Evolutionary conservation across 2,888 invertebrate species (phyloP).

Genomic region (Megalurothrips usitatus): DNA sequence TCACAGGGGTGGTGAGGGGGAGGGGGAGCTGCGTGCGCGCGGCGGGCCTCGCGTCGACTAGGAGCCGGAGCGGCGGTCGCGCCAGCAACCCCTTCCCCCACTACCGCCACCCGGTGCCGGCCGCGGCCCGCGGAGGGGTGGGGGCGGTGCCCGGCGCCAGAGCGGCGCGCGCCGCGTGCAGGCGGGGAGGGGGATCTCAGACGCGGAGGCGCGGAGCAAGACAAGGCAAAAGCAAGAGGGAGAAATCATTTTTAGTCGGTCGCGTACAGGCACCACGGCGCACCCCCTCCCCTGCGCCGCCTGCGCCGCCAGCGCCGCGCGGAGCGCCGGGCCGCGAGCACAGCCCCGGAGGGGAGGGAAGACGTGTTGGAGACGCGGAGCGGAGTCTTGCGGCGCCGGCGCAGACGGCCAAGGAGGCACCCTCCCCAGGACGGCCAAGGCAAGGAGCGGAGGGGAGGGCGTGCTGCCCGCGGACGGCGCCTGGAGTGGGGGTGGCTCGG

Average conservation of each 20-base stretch:
- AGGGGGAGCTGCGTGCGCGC: not conserved
- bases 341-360: slow-evolving; percentile 13
- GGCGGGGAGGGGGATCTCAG: slow-evolving; percentile 23
- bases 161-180: not conserved
- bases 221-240: slow-evolving; percentile 12
- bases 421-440: not conserved
- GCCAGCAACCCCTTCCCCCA: slow-evolving; percentile 21
- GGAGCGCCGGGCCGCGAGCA: not conserved
- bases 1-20: not conserved
- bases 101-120: not conserved
- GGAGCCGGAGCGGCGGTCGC: not conserved
- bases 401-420: slow-evolving; percentile 14
- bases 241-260: slow-evolving; percentile 22
- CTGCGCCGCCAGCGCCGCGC: not conserved
- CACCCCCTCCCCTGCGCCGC: not conserved
- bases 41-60: not conserved
- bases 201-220: not conserved
- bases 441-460: slow-evolving; percentile 23
- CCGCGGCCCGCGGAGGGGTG: not conserved
- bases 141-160: slow-evolving; percentile 4
- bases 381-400: slow-evolving; percentile 25
- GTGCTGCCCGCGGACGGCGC: not conserved
- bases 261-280: slow-evolving; percentile 3
- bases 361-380: not conserved
- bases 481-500: slow-evolving; percentile 4